A percentile compares a stretch with the other conserved stretches of the same genome.
Conservation (phyloP, 2,113 vertebrate genomes). For the Proterorhinus semilunaris region DNA sequence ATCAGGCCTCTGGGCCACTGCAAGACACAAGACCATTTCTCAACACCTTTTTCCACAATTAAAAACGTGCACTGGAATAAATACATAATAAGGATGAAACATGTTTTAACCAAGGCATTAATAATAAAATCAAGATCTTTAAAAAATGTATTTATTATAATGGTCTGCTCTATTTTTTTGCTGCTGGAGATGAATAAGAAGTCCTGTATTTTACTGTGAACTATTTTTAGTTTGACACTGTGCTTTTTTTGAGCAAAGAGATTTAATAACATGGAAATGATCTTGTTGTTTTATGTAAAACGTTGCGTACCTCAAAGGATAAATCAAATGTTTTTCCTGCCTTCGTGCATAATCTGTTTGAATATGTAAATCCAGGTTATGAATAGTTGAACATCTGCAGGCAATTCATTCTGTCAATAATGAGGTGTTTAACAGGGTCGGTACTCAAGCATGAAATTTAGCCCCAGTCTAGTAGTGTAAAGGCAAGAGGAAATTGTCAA, state of each 20-base stretch:
- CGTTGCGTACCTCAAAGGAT: conserved; percentile 47
- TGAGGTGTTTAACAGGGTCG: conserved; percentile 58
- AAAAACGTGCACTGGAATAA: conserved; percentile 37
- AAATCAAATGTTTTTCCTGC: conserved; percentile 58
- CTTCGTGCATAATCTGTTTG: conserved; percentile 58
- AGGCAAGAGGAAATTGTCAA: conserved; percentile 34
- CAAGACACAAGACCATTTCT: conserved; percentile 33
- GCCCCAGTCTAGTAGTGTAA: conserved; percentile 43
- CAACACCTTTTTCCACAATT: conserved; percentile 21
- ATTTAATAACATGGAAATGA: conserved; percentile 33
- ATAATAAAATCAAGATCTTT: neutral
- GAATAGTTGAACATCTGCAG: conserved; percentile 71
- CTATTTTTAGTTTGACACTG: neutral
- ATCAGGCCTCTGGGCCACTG: conserved; percentile 25
- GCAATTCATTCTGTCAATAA: conserved; percentile 67
- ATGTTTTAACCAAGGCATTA: conserved; percentile 16
- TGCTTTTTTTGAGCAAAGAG: conserved; percentile 23
- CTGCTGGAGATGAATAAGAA: neutral
- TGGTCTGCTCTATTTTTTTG: neutral
- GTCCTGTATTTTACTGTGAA: neutral
- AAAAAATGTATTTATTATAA: neutral
- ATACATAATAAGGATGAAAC: conserved; percentile 28
- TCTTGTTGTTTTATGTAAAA: conserved; percentile 36
- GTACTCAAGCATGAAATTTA: conserved; percentile 62
- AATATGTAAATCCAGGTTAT: conserved; percentile 68